Conservation (phyloP, 1,140 invertebrate species). For the Drosophila nikananu region DNA sequence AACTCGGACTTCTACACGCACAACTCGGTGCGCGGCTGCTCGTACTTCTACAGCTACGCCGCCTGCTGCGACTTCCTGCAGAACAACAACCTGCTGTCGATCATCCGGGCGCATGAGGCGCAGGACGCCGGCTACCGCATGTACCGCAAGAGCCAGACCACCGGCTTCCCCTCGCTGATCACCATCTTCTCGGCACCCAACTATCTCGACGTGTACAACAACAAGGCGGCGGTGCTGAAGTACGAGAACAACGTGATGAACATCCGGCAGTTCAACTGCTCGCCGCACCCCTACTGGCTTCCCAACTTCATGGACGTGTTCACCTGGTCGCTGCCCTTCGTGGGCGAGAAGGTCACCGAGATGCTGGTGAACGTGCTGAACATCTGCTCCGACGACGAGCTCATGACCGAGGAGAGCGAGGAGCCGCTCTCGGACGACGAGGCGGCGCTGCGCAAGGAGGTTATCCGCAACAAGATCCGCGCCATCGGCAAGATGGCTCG, state of each 20-base stretch:
- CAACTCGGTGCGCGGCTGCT: conserved; percentile 99
- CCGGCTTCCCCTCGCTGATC: conserved; percentile 99
- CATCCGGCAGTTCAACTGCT: conserved; percentile 99
- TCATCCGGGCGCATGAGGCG: conserved; percentile 99
- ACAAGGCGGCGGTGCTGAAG: conserved; percentile 99
- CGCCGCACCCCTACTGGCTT: conserved; percentile 99
- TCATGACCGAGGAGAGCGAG: conserved; percentile 98
- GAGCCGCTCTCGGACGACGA: conserved; percentile 86
- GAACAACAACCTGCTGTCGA: conserved; percentile 99
- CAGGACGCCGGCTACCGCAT: conserved; percentile 99
- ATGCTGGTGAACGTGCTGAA: conserved; percentile 99
- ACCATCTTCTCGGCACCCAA: conserved; percentile 99
- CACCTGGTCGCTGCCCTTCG: conserved; percentile 99
- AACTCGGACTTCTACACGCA: conserved; percentile 99
- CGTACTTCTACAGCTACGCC: conserved; percentile 99
- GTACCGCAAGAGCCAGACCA: conserved; percentile 99
- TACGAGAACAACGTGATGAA: conserved; percentile 99
- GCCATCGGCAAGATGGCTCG: conserved; percentile 99
- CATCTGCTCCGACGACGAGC: conserved; percentile 99
- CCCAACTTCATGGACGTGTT: conserved; percentile 99
- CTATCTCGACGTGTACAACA: conserved; percentile 99
- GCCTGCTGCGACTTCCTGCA: conserved; percentile 99
- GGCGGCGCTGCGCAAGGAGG: conserved; percentile 98
- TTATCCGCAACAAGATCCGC: conserved; percentile 99
- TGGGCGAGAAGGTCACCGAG: conserved; percentile 99